Conservation (phyloP, 2,113 vertebrate species). For the Herpetotheres cachinnans region DNA sequence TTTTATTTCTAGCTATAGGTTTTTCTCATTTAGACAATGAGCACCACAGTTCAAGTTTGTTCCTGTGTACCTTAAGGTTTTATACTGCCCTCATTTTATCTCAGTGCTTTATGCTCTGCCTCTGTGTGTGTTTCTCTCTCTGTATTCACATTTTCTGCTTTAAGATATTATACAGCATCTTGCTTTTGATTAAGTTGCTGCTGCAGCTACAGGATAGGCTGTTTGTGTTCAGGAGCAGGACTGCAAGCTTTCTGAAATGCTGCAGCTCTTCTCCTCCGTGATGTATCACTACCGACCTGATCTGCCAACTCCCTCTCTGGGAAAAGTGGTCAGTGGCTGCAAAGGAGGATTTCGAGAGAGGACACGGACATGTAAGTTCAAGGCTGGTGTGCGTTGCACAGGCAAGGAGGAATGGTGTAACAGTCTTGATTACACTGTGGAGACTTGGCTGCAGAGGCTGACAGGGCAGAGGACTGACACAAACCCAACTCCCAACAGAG, state of each 20-base stretch:
- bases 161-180: background rate
- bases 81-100: background rate
- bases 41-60: background rate
- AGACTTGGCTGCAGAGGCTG: background rate
- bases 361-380: background rate
- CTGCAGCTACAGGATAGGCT: background rate
- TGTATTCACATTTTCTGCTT: background rate
- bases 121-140: background rate
- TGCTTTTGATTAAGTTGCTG: background rate
- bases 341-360: background rate
- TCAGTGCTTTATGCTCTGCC: background rate
- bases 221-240: background rate
- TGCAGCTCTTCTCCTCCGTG: background rate
- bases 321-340: background rate
- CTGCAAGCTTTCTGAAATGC: background rate
- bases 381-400: background rate
- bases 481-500: background rate
- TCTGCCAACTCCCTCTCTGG: background rate
- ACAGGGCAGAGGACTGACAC: background rate
- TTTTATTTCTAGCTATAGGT: background rate
- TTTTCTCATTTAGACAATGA: constrained; percentile 45
- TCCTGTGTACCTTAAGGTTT: background rate
- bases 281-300: background rate
- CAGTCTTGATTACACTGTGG: too few species aligned
- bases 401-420: background rate